Conservation (phyloP, 2,113 vertebrate genomes). For the Tylochromis polylepis region DNA sequence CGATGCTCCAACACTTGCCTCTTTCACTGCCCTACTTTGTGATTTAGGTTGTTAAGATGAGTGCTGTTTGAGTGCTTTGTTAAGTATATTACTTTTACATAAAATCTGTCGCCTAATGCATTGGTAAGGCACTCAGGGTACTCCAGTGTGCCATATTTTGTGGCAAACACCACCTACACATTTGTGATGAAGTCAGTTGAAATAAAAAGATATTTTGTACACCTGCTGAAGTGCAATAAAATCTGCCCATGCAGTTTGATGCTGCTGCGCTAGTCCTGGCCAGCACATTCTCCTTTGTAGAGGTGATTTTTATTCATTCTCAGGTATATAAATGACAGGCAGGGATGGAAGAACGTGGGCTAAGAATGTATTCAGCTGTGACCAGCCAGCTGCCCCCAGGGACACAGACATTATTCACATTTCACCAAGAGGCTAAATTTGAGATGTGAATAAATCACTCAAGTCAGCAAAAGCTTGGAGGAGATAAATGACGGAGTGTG, state of each 20-base stretch:
- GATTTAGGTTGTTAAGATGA: not conserved
- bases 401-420: conserved; percentile 23
- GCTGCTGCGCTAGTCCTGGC: not conserved
- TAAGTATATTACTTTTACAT: conserved; percentile 16
- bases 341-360: not conserved
- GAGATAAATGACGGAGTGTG: conserved; percentile 6
- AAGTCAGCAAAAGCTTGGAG: conserved; percentile 18
- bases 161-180: not conserved
- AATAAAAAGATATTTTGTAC: not conserved
- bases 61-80: not conserved
- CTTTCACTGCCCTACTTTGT: not conserved
- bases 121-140: not conserved
- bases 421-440: conserved; percentile 29
- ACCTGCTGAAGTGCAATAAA: not conserved
- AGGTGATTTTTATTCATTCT: not conserved
- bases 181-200: not conserved
- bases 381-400: conserved; percentile 8
- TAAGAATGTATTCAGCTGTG: conserved; percentile 18
- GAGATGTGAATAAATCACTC: conserved; percentile 30
- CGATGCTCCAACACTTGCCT: not conserved
- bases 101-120: not conserved
- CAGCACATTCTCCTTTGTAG: not conserved
- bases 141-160: not conserved
- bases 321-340: not conserved
- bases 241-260: not conserved